Base-by-base conservation (phyloP, 2,888 invertebrate species). In the Zaprionus lineosus region DNA sequence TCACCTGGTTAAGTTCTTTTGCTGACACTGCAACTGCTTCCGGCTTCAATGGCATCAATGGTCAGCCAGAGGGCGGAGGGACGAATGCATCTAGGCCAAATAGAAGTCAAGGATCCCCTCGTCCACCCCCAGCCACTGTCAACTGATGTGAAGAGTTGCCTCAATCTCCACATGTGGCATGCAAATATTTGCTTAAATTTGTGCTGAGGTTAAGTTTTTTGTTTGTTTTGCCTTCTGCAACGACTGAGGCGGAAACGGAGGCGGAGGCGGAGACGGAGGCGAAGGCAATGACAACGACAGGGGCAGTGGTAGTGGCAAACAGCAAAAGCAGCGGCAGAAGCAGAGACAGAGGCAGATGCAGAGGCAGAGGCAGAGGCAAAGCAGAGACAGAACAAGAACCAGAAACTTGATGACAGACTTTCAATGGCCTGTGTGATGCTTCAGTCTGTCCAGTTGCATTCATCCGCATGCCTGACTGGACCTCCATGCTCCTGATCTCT, bases 121-220 rank as follows among this genome's bases (percentile, higher is more conserved):
- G 50, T 52, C 31, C 24, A 33, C 39, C 39, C 33, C 55, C 47
- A 36, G 43, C 29, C 37, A 67, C 53, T 62, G 69, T 74, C 71
- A 66, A 39, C 41, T 39, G 60, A 64, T 47, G 59, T 58, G 63
- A 60, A 74, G 66, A 69, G 60, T 69, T 55, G 69, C 59, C 62
- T 73, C 68, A 69, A 67, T 69, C 69, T 69, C 74, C 74, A 73
- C 74, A 74, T 64, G 65, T 71, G 82, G 75, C 71, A 78, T 74
- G 81, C 84, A 89, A 89, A 89, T 89, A 88, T 89, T 89, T 88
- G 87, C 79, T 84, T 83, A 83, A 87, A 85, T 87, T 82, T 87
- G 86, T 88, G 86, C 89, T 89, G 87, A 88, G 89, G 89, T 88
- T 88, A 84, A 86, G 86, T 86, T 83, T 84, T 70, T 73, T 82